Conservation (phyloP, 2,797 vertebrate species). For the Lutjanus argentimaculatus region DNA sequence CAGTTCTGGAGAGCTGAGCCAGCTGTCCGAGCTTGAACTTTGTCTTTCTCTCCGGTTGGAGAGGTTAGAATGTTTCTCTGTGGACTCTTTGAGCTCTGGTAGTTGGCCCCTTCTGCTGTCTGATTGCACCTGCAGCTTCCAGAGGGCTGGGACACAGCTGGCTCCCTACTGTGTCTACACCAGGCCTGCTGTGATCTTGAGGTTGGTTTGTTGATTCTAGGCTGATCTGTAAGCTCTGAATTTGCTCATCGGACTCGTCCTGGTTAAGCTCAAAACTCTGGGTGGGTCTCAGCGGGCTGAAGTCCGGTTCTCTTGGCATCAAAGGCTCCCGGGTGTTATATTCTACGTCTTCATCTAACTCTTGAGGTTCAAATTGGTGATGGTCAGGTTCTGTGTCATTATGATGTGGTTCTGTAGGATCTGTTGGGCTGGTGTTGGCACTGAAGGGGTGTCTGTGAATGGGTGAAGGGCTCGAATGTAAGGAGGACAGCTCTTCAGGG, state of each 20-base stretch:
- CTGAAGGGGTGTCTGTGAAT: conserved; percentile 79
- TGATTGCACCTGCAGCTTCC: conserved; percentile 33
- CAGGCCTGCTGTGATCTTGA: conserved; percentile 27
- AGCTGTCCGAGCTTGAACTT: conserved; percentile 62
- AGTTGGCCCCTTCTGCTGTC: conserved; percentile 13
- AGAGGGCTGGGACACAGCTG: conserved; percentile 25
- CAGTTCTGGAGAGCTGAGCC: conserved; percentile 70
- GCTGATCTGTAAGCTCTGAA: conserved; percentile 30
- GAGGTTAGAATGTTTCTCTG: conserved; percentile 40
- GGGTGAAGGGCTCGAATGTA: conserved; percentile 87
- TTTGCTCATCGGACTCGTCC: conserved; percentile 27
- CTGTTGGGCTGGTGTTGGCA: conserved; percentile 69
- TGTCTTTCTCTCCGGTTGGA: conserved; percentile 40
- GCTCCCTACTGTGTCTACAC: conserved; percentile 30
- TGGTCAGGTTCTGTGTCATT: conserved; percentile 29
- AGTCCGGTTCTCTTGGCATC: conserved; percentile 27
- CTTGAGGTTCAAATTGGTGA: conserved; percentile 28
- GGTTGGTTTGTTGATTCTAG: conserved; percentile 24
- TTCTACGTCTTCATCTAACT: conserved; percentile 29
- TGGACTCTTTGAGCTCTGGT: conserved; percentile 37
- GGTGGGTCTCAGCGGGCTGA: conserved; percentile 37
- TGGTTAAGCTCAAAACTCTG: conserved; percentile 6
- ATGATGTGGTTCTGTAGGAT: conserved; percentile 42
- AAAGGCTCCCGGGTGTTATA: conserved; percentile 8
- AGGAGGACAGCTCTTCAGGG: conserved; percentile 82